Evolutionary conservation across 2,113 vertebrate species (phyloP).

Genomic region (Xiphophorus couchianus): DNA sequence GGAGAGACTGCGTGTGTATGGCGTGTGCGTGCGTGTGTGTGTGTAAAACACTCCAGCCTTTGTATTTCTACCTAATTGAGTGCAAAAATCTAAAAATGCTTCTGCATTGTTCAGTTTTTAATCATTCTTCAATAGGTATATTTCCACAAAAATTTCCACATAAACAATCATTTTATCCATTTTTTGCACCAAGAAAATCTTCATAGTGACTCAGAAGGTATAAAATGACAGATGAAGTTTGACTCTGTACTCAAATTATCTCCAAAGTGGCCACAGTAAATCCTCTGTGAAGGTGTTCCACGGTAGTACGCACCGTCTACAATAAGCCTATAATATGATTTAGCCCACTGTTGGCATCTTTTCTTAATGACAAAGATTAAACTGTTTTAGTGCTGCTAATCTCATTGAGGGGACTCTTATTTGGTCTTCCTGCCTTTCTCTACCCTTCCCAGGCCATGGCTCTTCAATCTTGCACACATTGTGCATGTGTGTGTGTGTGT

Average conservation of each 20-base stretch:
- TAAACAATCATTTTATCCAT: background rate
- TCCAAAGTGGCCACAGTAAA: constrained; percentile 2
- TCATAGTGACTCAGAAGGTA: background rate
- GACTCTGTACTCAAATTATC: background rate
- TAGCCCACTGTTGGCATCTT: constrained; percentile 63
- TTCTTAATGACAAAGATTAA: constrained; percentile 78
- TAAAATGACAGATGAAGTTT: background rate
- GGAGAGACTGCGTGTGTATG: background rate
- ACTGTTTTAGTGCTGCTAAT: constrained; percentile 74
- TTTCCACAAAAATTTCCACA: too few relatives aligned
- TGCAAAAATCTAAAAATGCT: background rate
- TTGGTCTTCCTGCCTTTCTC: constrained; percentile 55
- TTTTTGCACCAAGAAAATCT: constrained; percentile 4
- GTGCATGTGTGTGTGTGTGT: background rate
- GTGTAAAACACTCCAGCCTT: constrained; percentile 11
- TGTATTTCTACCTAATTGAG: constrained; percentile 3
- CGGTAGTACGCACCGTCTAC: constrained; percentile 34
- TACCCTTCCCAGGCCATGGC: constrained; percentile 24
- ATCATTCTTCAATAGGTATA: background rate
- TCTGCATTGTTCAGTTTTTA: background rate
- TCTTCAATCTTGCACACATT: constrained; percentile 24
- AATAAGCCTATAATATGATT: constrained; percentile 74
- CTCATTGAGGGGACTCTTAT: constrained; percentile 73
- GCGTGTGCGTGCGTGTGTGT: background rate
- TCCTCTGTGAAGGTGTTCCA: constrained; percentile 49